These are phyloP conservation scores for Lithodes maja DNA, from an alignment of 2,888 invertebrate genomes.

Conservation along the genomic window DNA sequence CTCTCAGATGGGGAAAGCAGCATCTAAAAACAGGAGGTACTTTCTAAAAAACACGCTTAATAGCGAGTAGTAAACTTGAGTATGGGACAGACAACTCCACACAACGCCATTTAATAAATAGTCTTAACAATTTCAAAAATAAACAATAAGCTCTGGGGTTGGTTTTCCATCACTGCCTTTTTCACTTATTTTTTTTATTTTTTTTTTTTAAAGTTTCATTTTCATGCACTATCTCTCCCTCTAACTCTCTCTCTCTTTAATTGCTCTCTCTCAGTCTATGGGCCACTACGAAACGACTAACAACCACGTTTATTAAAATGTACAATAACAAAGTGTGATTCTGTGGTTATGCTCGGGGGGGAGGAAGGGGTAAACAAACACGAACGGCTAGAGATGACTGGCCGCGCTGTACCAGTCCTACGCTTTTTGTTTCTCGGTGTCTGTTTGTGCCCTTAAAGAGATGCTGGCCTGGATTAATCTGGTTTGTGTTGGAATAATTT, in stretches of 20 bases:
- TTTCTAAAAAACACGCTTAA: constrained; percentile 4
- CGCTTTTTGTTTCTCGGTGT: not conserved
- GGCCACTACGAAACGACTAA: constrained; percentile 42
- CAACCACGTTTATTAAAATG: constrained; percentile 47
- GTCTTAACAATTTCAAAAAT: constrained; percentile 5
- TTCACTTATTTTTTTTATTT: not conserved
- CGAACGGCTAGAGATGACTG: not conserved
- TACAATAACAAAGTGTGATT: constrained; percentile 64
- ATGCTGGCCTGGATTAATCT: no score
- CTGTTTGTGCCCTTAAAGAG: constrained; percentile 6
- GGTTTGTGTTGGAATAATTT: no score
- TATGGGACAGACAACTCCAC: not conserved
- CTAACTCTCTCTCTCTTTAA: not conserved
- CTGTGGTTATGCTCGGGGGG: constrained; percentile 36
- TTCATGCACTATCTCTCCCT: not conserved
- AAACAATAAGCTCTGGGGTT: constrained; percentile 4
- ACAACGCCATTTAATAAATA: constrained; percentile 7
- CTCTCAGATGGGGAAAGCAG: not conserved
- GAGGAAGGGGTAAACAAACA: not conserved
- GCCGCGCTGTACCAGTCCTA: not conserved
- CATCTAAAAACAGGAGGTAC: constrained; percentile 8
- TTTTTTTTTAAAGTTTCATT: no score
- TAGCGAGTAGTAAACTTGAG: constrained; percentile 12
- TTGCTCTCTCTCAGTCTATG: not conserved
- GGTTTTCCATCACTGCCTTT: constrained; percentile 14